phyloP scores from a whole-genome alignment of 2,888 invertebrate species.

The Clunio marinus region DNA sequence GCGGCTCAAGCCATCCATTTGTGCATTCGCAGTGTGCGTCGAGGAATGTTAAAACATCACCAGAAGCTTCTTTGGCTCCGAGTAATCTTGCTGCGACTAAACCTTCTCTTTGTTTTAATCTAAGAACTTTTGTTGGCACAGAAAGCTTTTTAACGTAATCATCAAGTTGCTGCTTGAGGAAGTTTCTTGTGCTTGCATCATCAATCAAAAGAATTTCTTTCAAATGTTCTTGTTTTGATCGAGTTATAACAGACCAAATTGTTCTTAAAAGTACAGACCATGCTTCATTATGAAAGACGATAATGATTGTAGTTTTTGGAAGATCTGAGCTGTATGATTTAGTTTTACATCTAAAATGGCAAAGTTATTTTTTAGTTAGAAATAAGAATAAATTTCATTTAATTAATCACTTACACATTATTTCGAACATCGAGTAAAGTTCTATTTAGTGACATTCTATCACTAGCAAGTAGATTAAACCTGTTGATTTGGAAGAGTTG shows the following conservation, averaged over 20 bases:
- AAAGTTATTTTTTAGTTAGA: background rate
- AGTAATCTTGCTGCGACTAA: slow-evolving; percentile 76
- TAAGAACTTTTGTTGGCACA: slow-evolving; percentile 61
- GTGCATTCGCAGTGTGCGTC: slow-evolving; percentile 97
- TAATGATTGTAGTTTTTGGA: slow-evolving; percentile 85
- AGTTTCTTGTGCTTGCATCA: slow-evolving; percentile 78
- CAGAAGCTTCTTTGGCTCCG: slow-evolving; percentile 68
- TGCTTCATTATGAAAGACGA: slow-evolving; percentile 98
- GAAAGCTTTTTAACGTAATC: slow-evolving; percentile 61
- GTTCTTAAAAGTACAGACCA: slow-evolving; percentile 96
- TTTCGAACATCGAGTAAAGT: slow-evolving; percentile 79
- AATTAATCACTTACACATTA: slow-evolving; percentile 59
- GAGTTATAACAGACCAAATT: slow-evolving; percentile 86
- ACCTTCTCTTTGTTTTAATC: slow-evolving; percentile 66
- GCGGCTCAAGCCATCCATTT: slow-evolving; percentile 71
- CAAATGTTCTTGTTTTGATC: slow-evolving; percentile 74
- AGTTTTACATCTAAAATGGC: slow-evolving; percentile 58
- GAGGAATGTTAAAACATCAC: slow-evolving; percentile 79
- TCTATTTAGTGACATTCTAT: slow-evolving; percentile 80
- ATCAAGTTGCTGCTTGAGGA: slow-evolving; percentile 61
- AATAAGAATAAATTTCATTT: background rate
- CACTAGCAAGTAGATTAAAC: slow-evolving; percentile 84
- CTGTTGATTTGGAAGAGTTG: slow-evolving; percentile 78
- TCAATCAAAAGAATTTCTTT: slow-evolving; percentile 84
- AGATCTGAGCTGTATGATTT: slow-evolving; percentile 59